Percentiles rank a stretch among this genome's conserved stretches.
Conservation (phyloP, 2,113 vertebrate species). For the Eretmodus cyanostictus region DNA sequence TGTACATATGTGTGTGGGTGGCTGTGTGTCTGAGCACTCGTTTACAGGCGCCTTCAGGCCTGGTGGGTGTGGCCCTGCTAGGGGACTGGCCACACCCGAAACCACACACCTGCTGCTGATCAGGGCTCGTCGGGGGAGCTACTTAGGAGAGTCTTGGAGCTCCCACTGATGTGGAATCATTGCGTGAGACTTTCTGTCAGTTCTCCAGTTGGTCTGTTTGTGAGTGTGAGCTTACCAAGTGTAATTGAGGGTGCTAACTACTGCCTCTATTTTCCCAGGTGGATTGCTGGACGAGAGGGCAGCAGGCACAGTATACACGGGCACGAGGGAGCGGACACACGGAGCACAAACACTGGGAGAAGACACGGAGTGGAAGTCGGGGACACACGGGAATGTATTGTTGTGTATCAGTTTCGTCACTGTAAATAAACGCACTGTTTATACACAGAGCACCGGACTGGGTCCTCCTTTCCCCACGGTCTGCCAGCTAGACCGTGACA, state of each 20-base stretch:
- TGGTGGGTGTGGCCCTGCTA: neutral
- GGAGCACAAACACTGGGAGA: neutral
- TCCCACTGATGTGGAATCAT: rapidly evolving
- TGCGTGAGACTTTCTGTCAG: rapidly evolving
- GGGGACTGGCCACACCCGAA: neutral
- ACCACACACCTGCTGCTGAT: neutral
- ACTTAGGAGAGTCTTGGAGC: neutral
- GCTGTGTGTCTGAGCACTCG: neutral
- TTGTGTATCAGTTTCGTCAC: neutral
- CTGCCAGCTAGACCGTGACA: neutral
- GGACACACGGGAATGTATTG: neutral
- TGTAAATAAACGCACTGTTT: neutral
- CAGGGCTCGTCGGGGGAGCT: rapidly evolving
- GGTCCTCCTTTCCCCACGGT: neutral
- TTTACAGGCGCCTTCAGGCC: rapidly evolving
- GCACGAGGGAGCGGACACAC: neutral
- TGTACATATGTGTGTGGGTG: neutral
- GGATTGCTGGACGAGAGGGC: neutral
- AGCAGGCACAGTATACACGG: neutral
- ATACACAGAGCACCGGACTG: neutral
- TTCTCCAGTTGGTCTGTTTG: neutral
- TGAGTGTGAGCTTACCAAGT: neutral
- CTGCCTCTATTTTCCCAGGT: neutral
- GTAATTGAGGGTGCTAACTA: neutral
- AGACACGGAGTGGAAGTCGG: neutral